phyloP scores from a whole-genome alignment of 1,140 invertebrate genomes.

The Heliconius eleuchia region DNA sequence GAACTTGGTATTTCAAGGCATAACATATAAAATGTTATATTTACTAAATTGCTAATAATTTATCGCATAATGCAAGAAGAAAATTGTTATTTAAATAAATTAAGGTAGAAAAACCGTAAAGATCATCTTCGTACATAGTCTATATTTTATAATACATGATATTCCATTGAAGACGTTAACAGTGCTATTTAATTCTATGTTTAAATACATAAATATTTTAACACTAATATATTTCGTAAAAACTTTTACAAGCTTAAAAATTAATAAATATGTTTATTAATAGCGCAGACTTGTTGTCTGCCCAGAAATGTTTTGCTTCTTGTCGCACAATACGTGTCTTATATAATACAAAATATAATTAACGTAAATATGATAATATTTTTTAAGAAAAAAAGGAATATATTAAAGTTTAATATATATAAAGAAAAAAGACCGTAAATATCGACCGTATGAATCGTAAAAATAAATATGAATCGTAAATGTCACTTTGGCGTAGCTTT shows the following conservation, averaged over 20 bases:
- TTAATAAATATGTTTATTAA: too few relatives aligned
- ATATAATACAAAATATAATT: too few relatives aligned
- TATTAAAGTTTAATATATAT: neutral
- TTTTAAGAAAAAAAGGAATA: too few relatives aligned
- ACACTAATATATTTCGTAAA: too few relatives aligned
- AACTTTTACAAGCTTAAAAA: too few relatives aligned
- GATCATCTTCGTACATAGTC: neutral
- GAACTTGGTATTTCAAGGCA: neutral
- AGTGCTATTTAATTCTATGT: too few relatives aligned
- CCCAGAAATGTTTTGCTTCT: neutral
- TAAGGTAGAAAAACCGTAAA: neutral
- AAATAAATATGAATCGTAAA: conserved; percentile 48
- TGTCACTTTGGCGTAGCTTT: conserved; percentile 63
- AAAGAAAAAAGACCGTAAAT: conserved; percentile 18
- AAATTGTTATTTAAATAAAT: neutral
- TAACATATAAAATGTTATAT: neutral
- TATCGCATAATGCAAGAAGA: too few relatives aligned
- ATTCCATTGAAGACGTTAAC: neutral
- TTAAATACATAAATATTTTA: too few relatives aligned
- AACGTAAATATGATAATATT: neutral
- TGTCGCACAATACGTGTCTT: too few relatives aligned
- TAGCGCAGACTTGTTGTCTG: neutral
- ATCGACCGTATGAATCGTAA: neutral
- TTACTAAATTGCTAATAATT: neutral
- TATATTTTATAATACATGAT: neutral